Evolutionary conservation across 37 sponge, comb jelly and placozoan species (phyloP).

Genomic region (Hexactinellida sp.): DNA sequence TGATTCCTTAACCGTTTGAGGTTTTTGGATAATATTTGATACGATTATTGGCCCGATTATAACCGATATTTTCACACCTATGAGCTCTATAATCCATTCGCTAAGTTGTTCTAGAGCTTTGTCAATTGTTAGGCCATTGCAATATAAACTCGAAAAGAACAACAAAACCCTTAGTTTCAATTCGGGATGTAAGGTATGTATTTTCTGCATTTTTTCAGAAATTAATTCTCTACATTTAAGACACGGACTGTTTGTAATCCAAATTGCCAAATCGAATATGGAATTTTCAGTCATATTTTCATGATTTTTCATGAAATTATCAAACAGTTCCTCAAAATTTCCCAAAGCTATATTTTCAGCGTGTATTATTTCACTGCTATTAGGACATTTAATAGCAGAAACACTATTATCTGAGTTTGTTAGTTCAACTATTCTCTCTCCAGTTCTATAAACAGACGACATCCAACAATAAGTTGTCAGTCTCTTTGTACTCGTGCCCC

Average conservation of each 20-base stretch:
- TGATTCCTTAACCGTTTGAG: not conserved
- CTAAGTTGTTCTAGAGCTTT: not conserved
- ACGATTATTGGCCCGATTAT: not conserved
- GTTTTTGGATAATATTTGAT: not conserved
- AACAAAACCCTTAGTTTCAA: not conserved
- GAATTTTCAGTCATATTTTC: not conserved
- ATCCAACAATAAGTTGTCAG: not conserved
- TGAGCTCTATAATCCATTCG: not conserved
- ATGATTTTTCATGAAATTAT: not conserved
- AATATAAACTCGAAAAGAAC: not conserved
- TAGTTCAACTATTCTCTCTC: not conserved
- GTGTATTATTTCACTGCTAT: not conserved
- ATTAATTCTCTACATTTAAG: not conserved
- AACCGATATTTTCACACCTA: not conserved
- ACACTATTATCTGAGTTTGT: not conserved
- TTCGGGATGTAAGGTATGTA: not conserved
- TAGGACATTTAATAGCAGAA: not conserved
- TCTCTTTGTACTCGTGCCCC: not conserved
- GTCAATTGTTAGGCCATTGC: not conserved
- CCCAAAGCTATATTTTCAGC: not conserved
- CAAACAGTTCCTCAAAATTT: not conserved
- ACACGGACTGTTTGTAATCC: conserved; percentile 9
- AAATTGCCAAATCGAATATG: not conserved
- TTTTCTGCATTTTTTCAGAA: not conserved
- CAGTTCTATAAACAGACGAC: not conserved